Percentiles rank a stretch among this genome's conserved stretches.
Evolutionary conservation across 2,113 vertebrate species (phyloP).

Genomic region (Stegostoma tigrinum): DNA sequence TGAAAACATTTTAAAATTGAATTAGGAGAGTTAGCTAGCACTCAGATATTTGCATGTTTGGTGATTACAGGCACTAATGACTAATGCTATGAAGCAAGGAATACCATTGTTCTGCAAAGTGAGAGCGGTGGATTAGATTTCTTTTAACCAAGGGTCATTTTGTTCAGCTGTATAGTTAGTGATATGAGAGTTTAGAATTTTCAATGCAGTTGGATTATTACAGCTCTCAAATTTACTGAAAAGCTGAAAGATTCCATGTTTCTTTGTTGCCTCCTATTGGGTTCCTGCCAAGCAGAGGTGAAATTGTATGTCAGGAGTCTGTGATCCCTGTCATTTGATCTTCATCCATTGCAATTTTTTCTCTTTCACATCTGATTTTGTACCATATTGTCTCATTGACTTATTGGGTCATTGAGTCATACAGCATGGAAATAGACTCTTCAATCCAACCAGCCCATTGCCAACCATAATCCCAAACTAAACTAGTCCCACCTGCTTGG

Average conservation of each 20-base stretch:
- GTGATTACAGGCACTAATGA: not conserved
- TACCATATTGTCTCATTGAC: not conserved
- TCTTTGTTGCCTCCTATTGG: not conserved
- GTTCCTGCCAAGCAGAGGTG: not conserved
- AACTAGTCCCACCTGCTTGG: too few species aligned
- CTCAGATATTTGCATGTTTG: not conserved
- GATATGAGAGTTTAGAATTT: not conserved
- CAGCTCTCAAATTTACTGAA: not conserved
- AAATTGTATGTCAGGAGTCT: not conserved
- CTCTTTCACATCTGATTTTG: not conserved
- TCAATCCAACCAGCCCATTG: too few species aligned
- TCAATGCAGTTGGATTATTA: not conserved
- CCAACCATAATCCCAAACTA: too few species aligned
- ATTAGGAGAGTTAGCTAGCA: not conserved
- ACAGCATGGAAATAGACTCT: too few species aligned
- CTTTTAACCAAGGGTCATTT: not conserved
- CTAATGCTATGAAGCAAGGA: not conserved
- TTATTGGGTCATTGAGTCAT: not conserved
- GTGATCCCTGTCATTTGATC: not conserved
- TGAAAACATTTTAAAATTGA: not conserved
- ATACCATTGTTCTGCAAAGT: not conserved
- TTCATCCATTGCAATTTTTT: not conserved
- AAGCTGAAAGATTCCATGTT: not conserved
- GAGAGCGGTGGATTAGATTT: not conserved
- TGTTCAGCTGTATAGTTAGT: not conserved